Percentiles rank a stretch among this genome's conserved stretches.
phyloP scores from a whole-genome alignment of 2,797 vertebrate genomes.

The Pseudocheirus occidentalis region DNA sequence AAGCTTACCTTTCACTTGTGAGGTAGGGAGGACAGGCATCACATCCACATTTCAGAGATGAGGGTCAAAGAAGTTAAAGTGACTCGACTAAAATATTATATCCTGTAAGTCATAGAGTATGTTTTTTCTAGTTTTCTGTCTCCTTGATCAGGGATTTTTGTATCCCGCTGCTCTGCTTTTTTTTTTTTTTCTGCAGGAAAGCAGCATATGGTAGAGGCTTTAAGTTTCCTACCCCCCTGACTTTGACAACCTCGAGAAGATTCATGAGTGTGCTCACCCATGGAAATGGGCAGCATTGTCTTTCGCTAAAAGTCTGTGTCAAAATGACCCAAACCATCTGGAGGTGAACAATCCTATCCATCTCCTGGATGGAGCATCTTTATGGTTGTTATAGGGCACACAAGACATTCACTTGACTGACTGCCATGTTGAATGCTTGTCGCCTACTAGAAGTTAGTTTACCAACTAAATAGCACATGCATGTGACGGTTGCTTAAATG shows the following conservation, averaged over 20 bases:
- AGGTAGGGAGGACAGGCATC: background rate
- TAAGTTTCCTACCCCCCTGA: background rate
- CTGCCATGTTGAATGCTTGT: background rate
- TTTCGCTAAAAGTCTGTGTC: background rate
- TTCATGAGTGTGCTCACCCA: background rate
- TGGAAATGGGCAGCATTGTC: background rate
- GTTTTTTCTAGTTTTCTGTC: background rate
- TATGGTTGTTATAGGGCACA: background rate
- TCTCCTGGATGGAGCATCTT: background rate
- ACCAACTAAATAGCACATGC: background rate
- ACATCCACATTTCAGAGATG: background rate
- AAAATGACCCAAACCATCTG: background rate
- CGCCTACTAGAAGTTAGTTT: background rate
- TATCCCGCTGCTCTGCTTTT: background rate
- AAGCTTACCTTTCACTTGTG: background rate
- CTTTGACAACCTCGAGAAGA: slow-evolving; percentile 1
- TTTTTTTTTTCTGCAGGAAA: background rate
- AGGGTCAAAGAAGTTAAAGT: background rate
- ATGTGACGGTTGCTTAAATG: background rate
- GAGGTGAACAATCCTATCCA: background rate
- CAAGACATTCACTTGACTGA: background rate
- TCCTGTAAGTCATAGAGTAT: background rate
- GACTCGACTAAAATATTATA: background rate
- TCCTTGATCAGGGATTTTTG: background rate
- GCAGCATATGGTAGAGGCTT: background rate